A percentile compares a stretch with the other conserved stretches of the same genome.
Evolutionary conservation across 2,113 vertebrate species (phyloP).

Genomic region (Corythornis vintsioides): DNA sequence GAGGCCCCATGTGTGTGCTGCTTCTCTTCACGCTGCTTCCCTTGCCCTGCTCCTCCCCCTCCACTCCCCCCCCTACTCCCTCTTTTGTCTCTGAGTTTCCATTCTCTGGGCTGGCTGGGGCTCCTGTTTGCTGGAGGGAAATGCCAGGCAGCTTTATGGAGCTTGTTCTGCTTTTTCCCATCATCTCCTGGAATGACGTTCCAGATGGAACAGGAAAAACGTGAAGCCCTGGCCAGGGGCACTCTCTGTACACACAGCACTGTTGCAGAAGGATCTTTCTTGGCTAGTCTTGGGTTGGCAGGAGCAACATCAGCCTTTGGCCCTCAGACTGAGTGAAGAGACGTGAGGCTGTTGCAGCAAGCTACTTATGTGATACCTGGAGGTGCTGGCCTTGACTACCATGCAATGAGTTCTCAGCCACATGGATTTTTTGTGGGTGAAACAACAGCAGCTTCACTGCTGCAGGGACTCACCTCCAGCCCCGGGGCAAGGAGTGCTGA

Average conservation of each 20-base stretch:
- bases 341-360: too few relatives aligned
- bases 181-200: background rate
- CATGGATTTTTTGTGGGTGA: background rate
- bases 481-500: rapidly evolving
- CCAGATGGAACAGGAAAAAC: background rate
- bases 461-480: background rate
- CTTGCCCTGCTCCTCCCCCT: slow-evolving; percentile 39
- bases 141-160: slow-evolving; percentile 7
- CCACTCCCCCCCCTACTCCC: background rate
- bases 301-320: background rate
- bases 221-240: background rate
- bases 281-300: background rate
- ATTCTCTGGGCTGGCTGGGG: background rate
- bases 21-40: background rate
- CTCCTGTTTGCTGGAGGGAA: slow-evolving; percentile 37
- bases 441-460: rapidly evolving
- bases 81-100: slow-evolving; percentile 17
- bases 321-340: background rate
- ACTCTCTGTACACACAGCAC: background rate
- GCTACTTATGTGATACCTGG: rapidly evolving
- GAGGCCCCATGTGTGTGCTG: background rate
- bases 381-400: background rate
- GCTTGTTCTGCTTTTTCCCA: slow-evolving; percentile 1
- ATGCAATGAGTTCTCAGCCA: background rate
- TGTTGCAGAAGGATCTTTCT: background rate